Evolutionary conservation across 2,888 invertebrate genomes (phyloP), one percentile per base, ranked within the genome.

Genomic region (Fragum whitleyi): DNA sequence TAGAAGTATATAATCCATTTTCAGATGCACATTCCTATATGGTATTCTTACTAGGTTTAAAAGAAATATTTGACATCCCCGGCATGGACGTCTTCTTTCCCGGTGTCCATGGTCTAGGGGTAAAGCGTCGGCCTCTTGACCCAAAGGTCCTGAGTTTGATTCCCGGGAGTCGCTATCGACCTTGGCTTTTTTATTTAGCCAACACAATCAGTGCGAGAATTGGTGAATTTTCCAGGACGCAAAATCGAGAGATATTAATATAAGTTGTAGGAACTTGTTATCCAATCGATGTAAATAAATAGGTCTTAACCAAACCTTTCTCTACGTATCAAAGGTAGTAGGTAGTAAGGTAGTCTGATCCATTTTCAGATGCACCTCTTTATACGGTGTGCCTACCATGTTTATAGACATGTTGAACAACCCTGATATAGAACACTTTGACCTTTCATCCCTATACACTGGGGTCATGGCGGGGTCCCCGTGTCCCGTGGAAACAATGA

Each of bases 31-130:
- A 0, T 93, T 96, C 0, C 92, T 96, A 32, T 96, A 96, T 91
- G 97, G 97, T 55, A 97, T 97, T 0, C 97, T 97, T 6, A 97
- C 97, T 2, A 97, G 97, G 97, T 96, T 96, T 93, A 96, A 97
- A 19, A 97, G 97, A 94, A 94, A 97, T 85, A 93, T 97, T 53
- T 95, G 95, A 79, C 92, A 93, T 71, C 92, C 6, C 2, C 19
- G 6, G 39, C 39, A 39, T 39, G 39, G 39, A 9, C 39, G 14
- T 6, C 14, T 39, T 39, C 39, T 39, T 39, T 6, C 14, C 39
- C 39, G n/a, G n/a, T n/a, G n/a, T n/a, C n/a, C n/a, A n/a, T n/a
- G n/a, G n/a, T n/a, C n/a, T n/a, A n/a, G n/a, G n/a, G n/a, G n/a
- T n/a, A n/a, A n/a, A n/a, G n/a, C n/a, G n/a, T n/a, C n/a, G n/a